Evolutionary conservation across 53 echinoderm and acorn worm genomes (phyloP), one percentile per base, ranked within the genome.

Genomic region (Apostichopus leukothele): DNA sequence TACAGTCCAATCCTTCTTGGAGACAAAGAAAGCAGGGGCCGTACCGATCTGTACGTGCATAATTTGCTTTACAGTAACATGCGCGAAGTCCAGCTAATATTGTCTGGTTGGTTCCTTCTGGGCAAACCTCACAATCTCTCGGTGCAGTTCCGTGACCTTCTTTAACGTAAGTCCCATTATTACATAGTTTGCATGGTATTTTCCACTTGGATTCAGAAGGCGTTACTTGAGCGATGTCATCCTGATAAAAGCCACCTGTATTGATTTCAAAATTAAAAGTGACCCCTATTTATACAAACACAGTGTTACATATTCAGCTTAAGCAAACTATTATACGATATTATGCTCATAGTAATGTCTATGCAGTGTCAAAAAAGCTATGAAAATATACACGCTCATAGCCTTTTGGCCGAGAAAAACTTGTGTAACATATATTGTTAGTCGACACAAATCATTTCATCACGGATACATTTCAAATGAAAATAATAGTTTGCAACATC

Each of bases 181-280:
- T 53, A 20, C 83, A 83, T 57, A 25, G 9, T 21, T 60, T 83
- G n/a, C 83, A 83, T 54, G 83, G 55, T 57, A 83, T 25, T 18
- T 20, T 18, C n/a, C 16, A 8, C 7, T 10, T 54, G 60, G 23
- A 8, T 6, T 76, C 7, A 22, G 18, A 14, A 13, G 71, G 71
- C 18, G 13, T 18, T 53, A 59, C 55, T 57, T 83, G 83, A 54
- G 50, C 60, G 16, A 83, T 57, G 13, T 54, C 60, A 60, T 83
- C 60, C 19, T 83, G 83, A n/a, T 50, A 83, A 57, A 53, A 83
- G 53, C 83, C 83, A 83, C 83, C 83, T 83, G 77, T 6, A 71
- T 71, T 71, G 20, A 71, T 63, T 63, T 9, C 12, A 71, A 19
- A 57, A 57, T 9, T 57, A 57, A 57, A 57, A 9, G 57, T 57